Conservation (phyloP, 1,140 invertebrate species). For the Caenorhabditis tropicalis region DNA sequence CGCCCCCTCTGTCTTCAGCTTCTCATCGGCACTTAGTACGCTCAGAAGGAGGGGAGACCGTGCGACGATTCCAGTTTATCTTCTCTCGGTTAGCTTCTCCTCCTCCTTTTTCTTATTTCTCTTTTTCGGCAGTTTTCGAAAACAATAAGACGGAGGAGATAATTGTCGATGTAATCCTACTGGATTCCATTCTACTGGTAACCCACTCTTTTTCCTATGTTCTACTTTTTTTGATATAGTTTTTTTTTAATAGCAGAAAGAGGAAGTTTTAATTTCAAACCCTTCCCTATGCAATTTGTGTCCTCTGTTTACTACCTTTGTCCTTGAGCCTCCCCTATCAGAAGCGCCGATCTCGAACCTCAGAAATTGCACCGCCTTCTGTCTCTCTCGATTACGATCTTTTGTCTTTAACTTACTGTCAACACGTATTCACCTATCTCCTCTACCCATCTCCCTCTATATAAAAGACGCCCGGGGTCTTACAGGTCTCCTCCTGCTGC, state of each 20-base stretch:
- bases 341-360: conserved; percentile 9
- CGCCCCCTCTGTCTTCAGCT: neutral
- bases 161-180: conserved; percentile 20
- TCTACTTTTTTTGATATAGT: neutral
- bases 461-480: neutral
- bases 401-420: conserved; percentile 7
- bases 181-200: neutral
- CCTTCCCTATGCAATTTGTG: neutral
- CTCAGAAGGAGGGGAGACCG: neutral
- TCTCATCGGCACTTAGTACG: conserved; percentile 33
- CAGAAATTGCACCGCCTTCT: conserved; percentile 9
- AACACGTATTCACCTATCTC: neutral
- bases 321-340: conserved; percentile 12
- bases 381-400: neutral
- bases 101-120: neutral
- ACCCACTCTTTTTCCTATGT: too few species aligned
- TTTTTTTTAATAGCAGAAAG: neutral
- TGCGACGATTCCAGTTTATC: conserved; percentile 28
- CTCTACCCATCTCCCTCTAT: neutral
- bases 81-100: conserved; percentile 17
- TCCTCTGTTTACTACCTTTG: neutral
- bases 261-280: neutral
- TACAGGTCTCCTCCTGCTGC: neutral
- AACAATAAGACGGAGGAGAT: conserved; percentile 6
- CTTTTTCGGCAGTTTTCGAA: conserved; percentile 15